These are phyloP conservation scores for Anolis carolinensis DNA, from an alignment of 2,113 vertebrate genomes.

Conservation along the genomic window DNA sequence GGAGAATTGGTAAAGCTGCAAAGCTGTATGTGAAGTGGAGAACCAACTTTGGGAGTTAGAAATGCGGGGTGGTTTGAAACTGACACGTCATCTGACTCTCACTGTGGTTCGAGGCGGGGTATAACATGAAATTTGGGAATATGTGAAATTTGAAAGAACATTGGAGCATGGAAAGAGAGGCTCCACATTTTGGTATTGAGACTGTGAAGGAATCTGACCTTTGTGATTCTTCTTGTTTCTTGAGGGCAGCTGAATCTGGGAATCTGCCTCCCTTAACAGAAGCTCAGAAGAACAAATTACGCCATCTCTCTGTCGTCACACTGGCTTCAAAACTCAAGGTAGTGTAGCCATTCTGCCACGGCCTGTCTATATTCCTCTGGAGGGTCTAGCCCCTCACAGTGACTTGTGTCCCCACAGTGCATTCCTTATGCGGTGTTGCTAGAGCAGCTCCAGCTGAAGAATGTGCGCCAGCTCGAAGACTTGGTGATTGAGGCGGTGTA, in stretches of 20 bases:
- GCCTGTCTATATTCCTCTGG: accelerated
- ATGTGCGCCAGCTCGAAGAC: conserved; percentile 80
- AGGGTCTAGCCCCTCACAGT: neutral
- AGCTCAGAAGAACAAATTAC: conserved; percentile 95
- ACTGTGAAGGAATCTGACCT: neutral
- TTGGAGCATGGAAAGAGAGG: neutral
- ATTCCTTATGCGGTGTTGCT: conserved; percentile 81
- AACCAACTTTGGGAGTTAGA: accelerated
- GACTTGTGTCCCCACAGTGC: conserved; percentile 63
- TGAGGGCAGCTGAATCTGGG: conserved; percentile 76
- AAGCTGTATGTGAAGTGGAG: neutral
- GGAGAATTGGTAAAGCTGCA: neutral
- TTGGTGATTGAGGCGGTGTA: conserved; percentile 81
- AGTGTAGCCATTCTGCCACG: neutral
- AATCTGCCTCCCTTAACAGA: conserved; percentile 90
- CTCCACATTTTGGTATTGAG: conserved; percentile 11
- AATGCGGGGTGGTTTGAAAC: accelerated
- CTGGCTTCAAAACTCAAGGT: conserved; percentile 97
- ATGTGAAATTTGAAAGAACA: neutral
- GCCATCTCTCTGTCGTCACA: conserved; percentile 94
- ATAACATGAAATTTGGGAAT: no score
- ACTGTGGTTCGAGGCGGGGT: no score
- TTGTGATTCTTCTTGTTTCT: conserved; percentile 16
- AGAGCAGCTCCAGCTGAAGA: conserved; percentile 78
- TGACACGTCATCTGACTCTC: neutral